phyloP scores from a whole-genome alignment of 2,113 vertebrate genomes.

The Nibea coibor region DNA sequence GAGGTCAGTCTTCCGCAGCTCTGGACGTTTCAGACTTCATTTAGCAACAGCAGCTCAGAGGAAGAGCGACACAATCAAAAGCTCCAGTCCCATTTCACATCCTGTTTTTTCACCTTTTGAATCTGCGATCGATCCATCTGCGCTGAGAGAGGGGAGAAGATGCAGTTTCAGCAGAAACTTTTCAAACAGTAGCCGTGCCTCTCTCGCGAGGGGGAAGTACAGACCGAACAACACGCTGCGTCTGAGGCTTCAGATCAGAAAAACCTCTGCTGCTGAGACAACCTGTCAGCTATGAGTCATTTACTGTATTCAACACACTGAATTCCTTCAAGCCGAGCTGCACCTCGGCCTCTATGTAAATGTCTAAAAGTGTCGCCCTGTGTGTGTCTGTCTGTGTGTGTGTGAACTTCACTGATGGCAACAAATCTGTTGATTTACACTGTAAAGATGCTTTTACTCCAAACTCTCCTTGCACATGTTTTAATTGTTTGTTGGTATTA shows the following conservation, averaged over 20 bases:
- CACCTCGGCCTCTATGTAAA: conserved; percentile 29
- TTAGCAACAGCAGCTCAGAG: conserved; percentile 29
- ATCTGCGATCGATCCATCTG: neutral
- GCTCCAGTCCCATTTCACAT: conserved; percentile 55
- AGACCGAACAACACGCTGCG: neutral
- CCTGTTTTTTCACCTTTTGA: conserved; percentile 59
- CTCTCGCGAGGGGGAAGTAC: neutral
- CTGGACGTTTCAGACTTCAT: conserved; percentile 21
- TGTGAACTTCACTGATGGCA: conserved; percentile 48
- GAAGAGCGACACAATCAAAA: conserved; percentile 55
- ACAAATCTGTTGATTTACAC: conserved; percentile 65
- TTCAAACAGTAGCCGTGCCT: neutral
- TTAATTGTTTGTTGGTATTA: conserved; percentile 56
- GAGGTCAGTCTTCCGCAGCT: conserved; percentile 3
- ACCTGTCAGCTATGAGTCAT: conserved; percentile 52
- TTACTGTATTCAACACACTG: conserved; percentile 73
- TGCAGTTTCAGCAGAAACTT: conserved; percentile 14
- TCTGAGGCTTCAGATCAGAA: conserved; percentile 24
- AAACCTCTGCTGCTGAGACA: conserved; percentile 53
- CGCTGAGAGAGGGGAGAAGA: neutral
- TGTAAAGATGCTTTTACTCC: conserved; percentile 71
- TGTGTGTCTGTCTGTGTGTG: conserved; percentile 28
- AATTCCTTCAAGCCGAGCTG: conserved; percentile 51
- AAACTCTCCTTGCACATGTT: conserved; percentile 68
- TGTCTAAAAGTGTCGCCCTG: conserved; percentile 36